Evolutionary conservation across 1,140 invertebrate species (phyloP).

Genomic region (Laupala kohalensis): DNA sequence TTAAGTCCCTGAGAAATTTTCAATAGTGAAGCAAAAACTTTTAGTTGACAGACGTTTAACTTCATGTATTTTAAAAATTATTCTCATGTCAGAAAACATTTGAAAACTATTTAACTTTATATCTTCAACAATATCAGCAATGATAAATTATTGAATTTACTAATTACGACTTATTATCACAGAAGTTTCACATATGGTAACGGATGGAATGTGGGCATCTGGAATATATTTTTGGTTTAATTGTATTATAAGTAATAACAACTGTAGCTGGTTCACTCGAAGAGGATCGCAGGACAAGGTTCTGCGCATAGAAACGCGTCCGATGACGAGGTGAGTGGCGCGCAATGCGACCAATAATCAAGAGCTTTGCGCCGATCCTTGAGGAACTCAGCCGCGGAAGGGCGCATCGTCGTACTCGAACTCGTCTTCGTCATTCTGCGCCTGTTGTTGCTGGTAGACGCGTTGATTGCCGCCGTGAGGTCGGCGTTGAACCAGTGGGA

Average conservation of each 20-base stretch:
- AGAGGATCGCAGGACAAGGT: neutral
- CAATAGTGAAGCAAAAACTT: neutral
- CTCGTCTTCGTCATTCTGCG: slow-evolving; percentile 11
- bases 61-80: too few species aligned
- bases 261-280: neutral
- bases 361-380: neutral
- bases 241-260: too few species aligned
- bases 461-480: slow-evolving; percentile 24
- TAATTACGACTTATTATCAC: too few species aligned
- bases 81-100: too few species aligned
- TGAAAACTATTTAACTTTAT: too few species aligned
- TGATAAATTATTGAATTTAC: too few species aligned
- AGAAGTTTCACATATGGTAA: too few species aligned
- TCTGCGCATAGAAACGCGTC: neutral
- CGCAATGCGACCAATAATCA: too few species aligned
- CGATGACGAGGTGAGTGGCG: neutral
- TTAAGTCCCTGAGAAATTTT: too few species aligned
- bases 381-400: neutral
- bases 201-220: too few species aligned
- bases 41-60: slow-evolving; percentile 1
- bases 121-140: too few species aligned
- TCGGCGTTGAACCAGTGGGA: slow-evolving; percentile 61
- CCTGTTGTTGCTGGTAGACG: neutral
- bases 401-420: slow-evolving; percentile 14
- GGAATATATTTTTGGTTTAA: too few species aligned